Percentiles rank a stretch among this genome's conserved stretches.
Conservation (phyloP, 1,140 invertebrate species). For the Drosophila ambigua region DNA sequence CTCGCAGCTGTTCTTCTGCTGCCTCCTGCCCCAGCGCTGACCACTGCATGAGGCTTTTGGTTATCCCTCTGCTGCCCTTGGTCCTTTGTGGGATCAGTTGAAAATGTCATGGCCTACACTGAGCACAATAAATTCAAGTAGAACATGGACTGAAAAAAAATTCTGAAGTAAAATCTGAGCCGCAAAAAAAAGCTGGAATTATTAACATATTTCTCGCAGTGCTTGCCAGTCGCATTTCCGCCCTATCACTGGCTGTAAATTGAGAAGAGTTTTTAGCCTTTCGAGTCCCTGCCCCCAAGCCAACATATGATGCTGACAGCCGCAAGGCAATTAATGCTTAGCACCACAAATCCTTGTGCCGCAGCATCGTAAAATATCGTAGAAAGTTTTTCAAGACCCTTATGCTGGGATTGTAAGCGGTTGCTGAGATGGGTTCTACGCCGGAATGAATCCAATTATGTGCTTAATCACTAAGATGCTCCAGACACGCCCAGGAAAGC, state of each 20-base stretch:
- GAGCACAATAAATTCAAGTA: too few relatives aligned
- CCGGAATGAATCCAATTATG: slow-evolving; percentile 80
- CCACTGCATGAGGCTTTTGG: slow-evolving; percentile 39
- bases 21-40: not conserved
- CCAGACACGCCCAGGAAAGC: slow-evolving; percentile 8
- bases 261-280: too few relatives aligned
- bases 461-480: slow-evolving; percentile 73
- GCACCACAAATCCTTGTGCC: slow-evolving; percentile 72
- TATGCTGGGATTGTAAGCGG: too few relatives aligned
- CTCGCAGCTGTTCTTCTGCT: slow-evolving; percentile 33
- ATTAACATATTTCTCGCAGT: too few relatives aligned
- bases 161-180: too few relatives aligned
- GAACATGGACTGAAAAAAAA: too few relatives aligned
- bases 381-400: slow-evolving; percentile 58
- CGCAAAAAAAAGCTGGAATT: too few relatives aligned
- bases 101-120: not conserved
- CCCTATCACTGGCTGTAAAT: too few relatives aligned
- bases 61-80: not conserved
- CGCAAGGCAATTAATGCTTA: slow-evolving; percentile 80
- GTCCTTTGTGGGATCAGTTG: slow-evolving; percentile 1
- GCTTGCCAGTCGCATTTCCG: too few relatives aligned
- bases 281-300: not conserved
- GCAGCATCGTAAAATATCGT: slow-evolving; percentile 66
- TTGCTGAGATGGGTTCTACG: slow-evolving; percentile 58
- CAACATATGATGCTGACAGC: slow-evolving; percentile 58